These are phyloP conservation scores for Smithornis capensis DNA, from an alignment of 2,113 vertebrate genomes.

Conservation along the genomic window DNA sequence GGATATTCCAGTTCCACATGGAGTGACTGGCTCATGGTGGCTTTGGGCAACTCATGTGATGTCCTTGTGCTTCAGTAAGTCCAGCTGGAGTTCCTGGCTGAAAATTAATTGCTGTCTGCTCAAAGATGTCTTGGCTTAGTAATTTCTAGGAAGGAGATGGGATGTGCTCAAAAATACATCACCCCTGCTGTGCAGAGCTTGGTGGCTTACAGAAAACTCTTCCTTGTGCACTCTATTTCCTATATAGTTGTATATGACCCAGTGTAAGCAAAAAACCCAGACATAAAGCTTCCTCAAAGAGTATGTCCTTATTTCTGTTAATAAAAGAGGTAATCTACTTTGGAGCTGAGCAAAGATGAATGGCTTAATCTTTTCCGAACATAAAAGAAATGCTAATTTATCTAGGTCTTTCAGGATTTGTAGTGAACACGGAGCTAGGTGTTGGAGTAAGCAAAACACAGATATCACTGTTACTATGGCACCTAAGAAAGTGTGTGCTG, in stretches of 20 bases:
- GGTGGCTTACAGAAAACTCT: not conserved
- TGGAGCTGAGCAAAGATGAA: not conserved
- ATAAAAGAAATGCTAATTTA: constrained; percentile 24
- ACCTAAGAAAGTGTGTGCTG: not conserved
- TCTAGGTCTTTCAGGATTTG: not conserved
- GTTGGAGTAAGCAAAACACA: not conserved
- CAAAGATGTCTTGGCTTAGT: constrained; percentile 3
- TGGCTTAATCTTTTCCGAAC: not conserved
- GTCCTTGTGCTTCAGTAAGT: not conserved
- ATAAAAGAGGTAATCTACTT: not conserved
- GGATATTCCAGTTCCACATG: not conserved
- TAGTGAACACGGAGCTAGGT: not conserved
- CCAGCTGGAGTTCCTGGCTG: constrained; percentile 47
- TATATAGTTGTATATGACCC: not conserved
- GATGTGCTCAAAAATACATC: not conserved
- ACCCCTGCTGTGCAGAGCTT: not conserved
- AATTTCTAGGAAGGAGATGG: constrained; percentile 35
- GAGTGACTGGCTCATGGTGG: not conserved
- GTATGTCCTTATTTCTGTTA: not conserved
- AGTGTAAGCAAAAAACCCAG: not conserved
- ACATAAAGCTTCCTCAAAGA: not conserved
- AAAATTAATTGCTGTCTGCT: constrained; percentile 42
- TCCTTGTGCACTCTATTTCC: not conserved
- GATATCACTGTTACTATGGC: constrained; percentile 7
- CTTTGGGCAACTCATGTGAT: not conserved